phyloP scores from a whole-genome alignment of 1,140 invertebrate genomes.

The Diorhabda carinulata region DNA sequence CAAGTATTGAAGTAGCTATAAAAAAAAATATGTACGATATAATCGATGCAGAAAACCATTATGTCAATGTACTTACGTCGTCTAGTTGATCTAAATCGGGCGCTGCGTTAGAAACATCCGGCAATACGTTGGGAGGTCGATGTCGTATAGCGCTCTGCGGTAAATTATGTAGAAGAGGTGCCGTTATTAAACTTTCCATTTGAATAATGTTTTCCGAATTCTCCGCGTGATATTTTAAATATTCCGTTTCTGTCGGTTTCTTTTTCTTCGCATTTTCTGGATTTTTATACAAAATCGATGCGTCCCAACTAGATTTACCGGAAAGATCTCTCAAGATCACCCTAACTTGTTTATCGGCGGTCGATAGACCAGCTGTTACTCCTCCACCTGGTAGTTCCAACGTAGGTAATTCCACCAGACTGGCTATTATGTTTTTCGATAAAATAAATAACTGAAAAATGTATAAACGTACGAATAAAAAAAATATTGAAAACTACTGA shows the following conservation, averaged over 20 bases:
- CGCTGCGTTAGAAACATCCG: slow-evolving; percentile 75
- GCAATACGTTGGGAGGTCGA: slow-evolving; percentile 69
- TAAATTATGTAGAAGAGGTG: slow-evolving; percentile 46
- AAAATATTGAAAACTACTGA: neutral
- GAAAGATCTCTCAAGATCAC: slow-evolving; percentile 87
- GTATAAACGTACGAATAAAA: too few relatives aligned
- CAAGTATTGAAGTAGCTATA: slow-evolving; percentile 81
- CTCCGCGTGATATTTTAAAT: neutral
- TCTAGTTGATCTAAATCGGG: slow-evolving; percentile 89
- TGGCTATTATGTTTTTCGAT: slow-evolving; percentile 79
- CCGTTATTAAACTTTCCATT: slow-evolving; percentile 47
- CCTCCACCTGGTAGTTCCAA: slow-evolving; percentile 78
- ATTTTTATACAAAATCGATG: slow-evolving; percentile 80
- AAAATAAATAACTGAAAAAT: slow-evolving; percentile 76
- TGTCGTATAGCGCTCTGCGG: slow-evolving; percentile 66
- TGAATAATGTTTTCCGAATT: slow-evolving; percentile 28
- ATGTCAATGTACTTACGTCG: slow-evolving; percentile 62
- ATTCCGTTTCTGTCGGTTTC: neutral
- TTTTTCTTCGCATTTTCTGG: slow-evolving; percentile 47
- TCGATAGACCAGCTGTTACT: slow-evolving; percentile 68
- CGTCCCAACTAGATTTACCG: slow-evolving; percentile 96
- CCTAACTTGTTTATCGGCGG: slow-evolving; percentile 70
- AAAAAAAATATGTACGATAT: neutral
- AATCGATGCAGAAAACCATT: neutral
- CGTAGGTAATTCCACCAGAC: slow-evolving; percentile 87